A percentile compares a stretch with the other conserved stretches of the same genome.
Conservation (phyloP, 2,888 invertebrate genomes). For the Agrochola litura region DNA sequence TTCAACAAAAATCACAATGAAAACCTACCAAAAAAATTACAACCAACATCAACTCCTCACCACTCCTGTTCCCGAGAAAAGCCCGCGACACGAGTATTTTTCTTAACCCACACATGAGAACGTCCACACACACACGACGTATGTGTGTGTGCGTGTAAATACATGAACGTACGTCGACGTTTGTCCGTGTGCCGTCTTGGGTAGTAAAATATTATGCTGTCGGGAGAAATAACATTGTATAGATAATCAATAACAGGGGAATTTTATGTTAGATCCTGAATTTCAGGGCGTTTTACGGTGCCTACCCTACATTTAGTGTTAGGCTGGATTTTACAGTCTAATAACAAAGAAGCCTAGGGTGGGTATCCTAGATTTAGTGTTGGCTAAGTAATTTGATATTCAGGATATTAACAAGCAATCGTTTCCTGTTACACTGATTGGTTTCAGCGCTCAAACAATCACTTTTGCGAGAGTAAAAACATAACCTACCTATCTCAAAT, state of each 20-base stretch:
- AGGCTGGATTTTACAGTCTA: background rate
- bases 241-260: conserved; percentile 89
- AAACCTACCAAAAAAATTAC: conserved; percentile 16
- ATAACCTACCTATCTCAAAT: too few relatives aligned
- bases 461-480: too few relatives aligned
- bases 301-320: background rate
- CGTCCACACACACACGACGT: conserved; percentile 63
- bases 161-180: conserved; percentile 64
- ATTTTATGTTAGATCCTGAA: conserved; percentile 84
- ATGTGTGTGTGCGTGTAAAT: conserved; percentile 63
- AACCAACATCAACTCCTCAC: conserved; percentile 70
- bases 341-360: background rate
- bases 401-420: too few relatives aligned
- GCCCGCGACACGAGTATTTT: conserved; percentile 88
- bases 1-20: background rate
- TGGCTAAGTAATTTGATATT: background rate
- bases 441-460: background rate
- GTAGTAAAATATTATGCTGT: conserved; percentile 91
- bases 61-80: conserved; percentile 81
- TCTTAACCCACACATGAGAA: conserved; percentile 79
- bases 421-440: background rate
- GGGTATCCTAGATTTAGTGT: too few relatives aligned
- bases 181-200: conserved; percentile 81
- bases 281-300: conserved; percentile 64
- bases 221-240: conserved; percentile 91